These are phyloP conservation scores for Callosobruchus maculatus DNA, from an alignment of 2,888 invertebrate genomes.

Conservation along the genomic window DNA sequence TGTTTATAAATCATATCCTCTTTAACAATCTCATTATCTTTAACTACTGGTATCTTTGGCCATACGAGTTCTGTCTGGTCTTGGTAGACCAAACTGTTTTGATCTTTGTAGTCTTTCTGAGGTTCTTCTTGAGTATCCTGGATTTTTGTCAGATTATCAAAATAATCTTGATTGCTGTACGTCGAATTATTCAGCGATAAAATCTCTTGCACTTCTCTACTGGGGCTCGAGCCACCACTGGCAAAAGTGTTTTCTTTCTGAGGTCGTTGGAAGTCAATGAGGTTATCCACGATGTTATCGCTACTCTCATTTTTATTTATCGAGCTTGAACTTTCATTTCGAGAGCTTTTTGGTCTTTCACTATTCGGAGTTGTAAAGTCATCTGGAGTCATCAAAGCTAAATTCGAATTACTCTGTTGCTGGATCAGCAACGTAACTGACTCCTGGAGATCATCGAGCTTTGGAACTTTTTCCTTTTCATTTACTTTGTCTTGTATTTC, in stretches of 20 bases:
- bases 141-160: conserved; percentile 39
- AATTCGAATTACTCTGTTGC: conserved; percentile 39
- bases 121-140: conserved; percentile 27
- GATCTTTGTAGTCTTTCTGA: conserved; percentile 25
- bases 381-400: conserved; percentile 84
- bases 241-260: conserved; percentile 55
- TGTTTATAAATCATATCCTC: conserved; percentile 25
- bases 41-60: conserved; percentile 34
- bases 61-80: conserved; percentile 25
- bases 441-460: conserved; percentile 43
- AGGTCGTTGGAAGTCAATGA: conserved; percentile 38
- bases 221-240: conserved; percentile 86
- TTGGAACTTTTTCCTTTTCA: conserved; percentile 34
- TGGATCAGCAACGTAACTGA: conserved; percentile 44
- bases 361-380: conserved; percentile 67
- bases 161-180: conserved; percentile 40
- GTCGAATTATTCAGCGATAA: conserved; percentile 61
- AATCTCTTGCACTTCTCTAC: conserved; percentile 86
- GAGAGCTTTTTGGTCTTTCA: conserved; percentile 41
- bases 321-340: conserved; percentile 22
- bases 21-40: conserved; percentile 30
- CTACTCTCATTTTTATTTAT: conserved; percentile 12
- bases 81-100: conserved; percentile 16
- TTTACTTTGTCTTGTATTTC: conserved; percentile 11
- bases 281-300: conserved; percentile 31